phyloP scores from a whole-genome alignment of 2,888 invertebrate genomes.

The Deilephila porcellus region DNA sequence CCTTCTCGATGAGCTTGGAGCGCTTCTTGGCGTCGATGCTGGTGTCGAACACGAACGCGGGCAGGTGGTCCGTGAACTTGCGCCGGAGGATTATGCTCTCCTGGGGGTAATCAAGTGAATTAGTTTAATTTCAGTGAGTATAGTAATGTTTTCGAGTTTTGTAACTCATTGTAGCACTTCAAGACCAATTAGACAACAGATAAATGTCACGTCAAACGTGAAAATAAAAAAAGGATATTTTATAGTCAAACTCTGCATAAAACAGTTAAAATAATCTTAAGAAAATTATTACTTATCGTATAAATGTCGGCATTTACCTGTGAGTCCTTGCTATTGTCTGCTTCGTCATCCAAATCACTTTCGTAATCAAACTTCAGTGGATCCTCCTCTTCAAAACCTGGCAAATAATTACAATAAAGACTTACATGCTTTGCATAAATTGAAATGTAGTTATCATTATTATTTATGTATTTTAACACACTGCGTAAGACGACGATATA shows the following conservation, averaged over 20 bases:
- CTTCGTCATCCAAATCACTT: slow-evolving; percentile 90
- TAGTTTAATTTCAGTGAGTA: too few species aligned
- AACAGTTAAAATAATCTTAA: too few species aligned
- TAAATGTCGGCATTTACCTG: slow-evolving; percentile 57
- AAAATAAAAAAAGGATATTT: too few species aligned
- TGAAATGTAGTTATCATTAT: neutral
- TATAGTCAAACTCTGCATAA: too few species aligned
- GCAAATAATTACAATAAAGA: neutral
- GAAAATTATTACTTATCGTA: neutral
- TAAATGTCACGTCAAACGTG: too few species aligned
- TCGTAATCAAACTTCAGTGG: slow-evolving; percentile 89
- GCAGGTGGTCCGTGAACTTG: slow-evolving; percentile 90
- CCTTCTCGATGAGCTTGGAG: slow-evolving; percentile 96
- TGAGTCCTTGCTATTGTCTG: slow-evolving; percentile 86
- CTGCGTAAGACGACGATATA: neutral
- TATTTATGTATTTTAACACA: too few species aligned
- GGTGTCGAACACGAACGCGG: slow-evolving; percentile 93
- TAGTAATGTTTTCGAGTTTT: too few species aligned
- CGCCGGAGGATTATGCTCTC: slow-evolving; percentile 88
- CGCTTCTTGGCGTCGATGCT: slow-evolving; percentile 92
- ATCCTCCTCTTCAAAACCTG: slow-evolving; percentile 92
- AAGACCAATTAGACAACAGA: too few species aligned
- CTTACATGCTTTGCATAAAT: neutral
- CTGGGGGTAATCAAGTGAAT: slow-evolving; percentile 56
- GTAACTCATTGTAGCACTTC: too few species aligned